Evolutionary conservation across 1,140 invertebrate species (phyloP), one percentile per base, ranked within the genome.

Genomic region (Pentalonia nigronervosa): DNA sequence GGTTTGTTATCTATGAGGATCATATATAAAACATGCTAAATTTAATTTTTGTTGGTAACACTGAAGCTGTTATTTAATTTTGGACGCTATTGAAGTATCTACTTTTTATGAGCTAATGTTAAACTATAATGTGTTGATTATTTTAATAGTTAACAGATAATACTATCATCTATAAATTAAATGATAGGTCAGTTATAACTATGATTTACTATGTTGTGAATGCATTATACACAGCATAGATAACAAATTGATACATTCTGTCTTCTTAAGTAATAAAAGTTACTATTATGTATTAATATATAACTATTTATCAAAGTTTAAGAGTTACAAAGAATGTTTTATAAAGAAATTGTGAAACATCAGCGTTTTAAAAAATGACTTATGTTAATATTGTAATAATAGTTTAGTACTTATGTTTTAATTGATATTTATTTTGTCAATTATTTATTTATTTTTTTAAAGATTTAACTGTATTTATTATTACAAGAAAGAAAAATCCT

Each of bases 381-480:
- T 87, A 7, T 56, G 88, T 90, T 53, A 45, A 83, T 83, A 83
- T 83, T 36, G 41, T 56, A 36, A 30, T 56, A 36, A 50, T 88
- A 53, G n/a, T 56, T 41, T 14, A 56, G 23, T 41, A 90, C 11
- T 8, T 41, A 83, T 83, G 21, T 56, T 36, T 25, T 23, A 25
- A 90, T 90, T 53, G 30, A 34, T 88, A 34, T 4, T 87, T n/a
- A 56, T 53, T 56, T 90, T 34, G 86, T 87, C 45, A 48, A 90
- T 50, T 88, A n/a, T 88, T 50, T n/a, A 88, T 88, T 48, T 88
- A n/a, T 87, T 87, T 87, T 48, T 48, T 48, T 34, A 34, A 50
- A n/a, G 47, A 88, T 50, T 48, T 34, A 50, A 50, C 45, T n/a
- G 17, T 87, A 47, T 87, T 23, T 47, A 87, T 25, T 47, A 87